Evolutionary conservation across 2,888 invertebrate species (phyloP).

Genomic region (Tetramorium bicarinatum): DNA sequence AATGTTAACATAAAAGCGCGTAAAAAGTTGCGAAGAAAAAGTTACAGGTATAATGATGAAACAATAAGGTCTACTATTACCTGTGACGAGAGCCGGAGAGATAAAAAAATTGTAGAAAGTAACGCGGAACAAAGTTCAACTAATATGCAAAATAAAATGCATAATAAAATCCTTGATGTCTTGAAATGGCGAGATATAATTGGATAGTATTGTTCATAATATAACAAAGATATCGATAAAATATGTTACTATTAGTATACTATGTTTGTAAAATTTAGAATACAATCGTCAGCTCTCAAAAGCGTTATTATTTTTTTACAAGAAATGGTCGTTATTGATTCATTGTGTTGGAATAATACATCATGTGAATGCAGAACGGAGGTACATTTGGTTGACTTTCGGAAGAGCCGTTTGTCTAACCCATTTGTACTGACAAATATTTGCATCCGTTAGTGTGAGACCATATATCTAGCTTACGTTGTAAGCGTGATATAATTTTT

Average conservation of each 20-base stretch:
- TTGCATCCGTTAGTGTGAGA: neutral
- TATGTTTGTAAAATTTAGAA: neutral
- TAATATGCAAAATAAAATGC: neutral
- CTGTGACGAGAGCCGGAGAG: neutral
- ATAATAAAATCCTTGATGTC: no score
- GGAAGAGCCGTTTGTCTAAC: constrained; percentile 2
- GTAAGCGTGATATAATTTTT: neutral
- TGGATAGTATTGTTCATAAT: neutral
- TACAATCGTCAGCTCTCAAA: neutral
- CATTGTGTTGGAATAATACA: neutral
- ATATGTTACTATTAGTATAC: neutral
- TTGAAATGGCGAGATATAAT: neutral
- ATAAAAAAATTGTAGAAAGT: neutral
- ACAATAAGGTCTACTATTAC: constrained; percentile 16
- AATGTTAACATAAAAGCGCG: neutral
- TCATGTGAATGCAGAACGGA: neutral
- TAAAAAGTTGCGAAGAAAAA: neutral
- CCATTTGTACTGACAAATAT: constrained; percentile 37
- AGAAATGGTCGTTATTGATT: neutral
- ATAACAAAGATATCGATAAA: constrained; percentile 9
- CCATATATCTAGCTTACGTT: neutral
- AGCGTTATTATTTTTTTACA: constrained; percentile 3
- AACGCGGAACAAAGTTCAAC: neutral
- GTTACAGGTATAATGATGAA: neutral
- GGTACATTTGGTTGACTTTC: constrained; percentile 5